A percentile compares a stretch with the other conserved stretches of the same genome.
Conservation (phyloP, 1,140 invertebrate genomes). For the Brachionus asplanchnoidis region DNA sequence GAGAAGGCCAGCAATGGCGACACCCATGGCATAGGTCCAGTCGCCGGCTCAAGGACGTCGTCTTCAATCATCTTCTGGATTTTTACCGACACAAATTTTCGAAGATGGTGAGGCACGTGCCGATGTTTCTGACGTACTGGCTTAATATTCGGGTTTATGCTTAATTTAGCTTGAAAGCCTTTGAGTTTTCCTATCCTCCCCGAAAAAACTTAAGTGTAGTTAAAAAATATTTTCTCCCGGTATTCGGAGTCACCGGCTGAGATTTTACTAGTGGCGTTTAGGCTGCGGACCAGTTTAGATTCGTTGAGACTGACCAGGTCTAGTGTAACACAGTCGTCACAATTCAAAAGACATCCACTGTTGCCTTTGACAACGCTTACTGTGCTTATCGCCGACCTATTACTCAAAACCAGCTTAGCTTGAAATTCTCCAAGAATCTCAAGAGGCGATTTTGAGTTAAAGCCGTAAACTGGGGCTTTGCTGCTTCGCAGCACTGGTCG, state of each 20-base stretch:
- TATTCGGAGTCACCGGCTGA: not conserved
- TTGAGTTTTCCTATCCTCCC: not conserved
- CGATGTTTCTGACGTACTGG: not conserved
- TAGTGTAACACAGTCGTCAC: not conserved
- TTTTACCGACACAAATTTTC: not conserved
- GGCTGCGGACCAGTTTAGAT: not conserved
- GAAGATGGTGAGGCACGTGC: not conserved
- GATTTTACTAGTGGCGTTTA: not conserved
- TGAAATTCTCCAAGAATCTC: not conserved
- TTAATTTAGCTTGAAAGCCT: not conserved
- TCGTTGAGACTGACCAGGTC: not conserved
- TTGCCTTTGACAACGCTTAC: not conserved
- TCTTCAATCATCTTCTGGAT: not conserved
- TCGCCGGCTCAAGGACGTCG: conserved; percentile 8
- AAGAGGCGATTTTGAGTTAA: not conserved
- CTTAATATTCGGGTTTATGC: not conserved
- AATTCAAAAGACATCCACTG: not conserved
- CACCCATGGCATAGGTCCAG: conserved; percentile 36
- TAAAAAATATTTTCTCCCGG: not conserved
- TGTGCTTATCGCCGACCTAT: not conserved
- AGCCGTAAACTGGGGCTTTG: not conserved
- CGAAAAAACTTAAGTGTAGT: not conserved
- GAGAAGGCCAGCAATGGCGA: conserved; percentile 15
- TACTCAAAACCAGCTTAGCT: not conserved
- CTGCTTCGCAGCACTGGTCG: not conserved